Percentiles rank a stretch among this genome's conserved stretches.
Evolutionary conservation across 2,888 invertebrate species (phyloP).

Genomic region (Linnaemya tessellans): DNA sequence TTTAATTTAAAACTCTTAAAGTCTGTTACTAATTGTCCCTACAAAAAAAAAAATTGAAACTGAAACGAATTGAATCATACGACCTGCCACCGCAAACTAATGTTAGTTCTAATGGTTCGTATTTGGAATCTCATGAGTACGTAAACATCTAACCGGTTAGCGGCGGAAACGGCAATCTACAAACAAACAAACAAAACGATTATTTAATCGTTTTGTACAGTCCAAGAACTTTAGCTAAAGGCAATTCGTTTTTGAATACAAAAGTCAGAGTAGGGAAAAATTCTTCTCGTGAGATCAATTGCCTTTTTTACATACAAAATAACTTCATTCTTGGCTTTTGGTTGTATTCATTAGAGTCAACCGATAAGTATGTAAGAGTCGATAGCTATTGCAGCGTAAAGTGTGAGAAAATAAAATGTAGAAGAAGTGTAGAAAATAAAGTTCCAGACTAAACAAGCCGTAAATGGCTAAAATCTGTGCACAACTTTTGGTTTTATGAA

Average conservation of each 20-base stretch:
- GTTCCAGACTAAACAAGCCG: too few relatives aligned
- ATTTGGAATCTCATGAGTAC: conserved; percentile 44
- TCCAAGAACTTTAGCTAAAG: neutral
- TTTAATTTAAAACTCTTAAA: conserved; percentile 13
- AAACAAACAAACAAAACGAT: conserved; percentile 17
- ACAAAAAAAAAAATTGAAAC: conserved; percentile 33
- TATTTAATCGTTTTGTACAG: conserved; percentile 19
- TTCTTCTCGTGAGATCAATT: too few relatives aligned
- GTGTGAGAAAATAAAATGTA: too few relatives aligned
- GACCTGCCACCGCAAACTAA: conserved; percentile 64
- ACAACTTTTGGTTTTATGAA: too few relatives aligned
- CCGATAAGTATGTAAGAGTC: too few relatives aligned
- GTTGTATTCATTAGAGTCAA: too few relatives aligned
- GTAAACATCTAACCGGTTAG: conserved; percentile 45
- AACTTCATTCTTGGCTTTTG: too few relatives aligned
- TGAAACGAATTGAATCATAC: conserved; percentile 65
- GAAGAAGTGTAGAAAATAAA: too few relatives aligned
- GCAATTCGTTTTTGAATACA: neutral
- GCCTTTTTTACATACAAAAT: too few relatives aligned
- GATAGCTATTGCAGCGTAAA: too few relatives aligned
- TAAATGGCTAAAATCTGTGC: too few relatives aligned
- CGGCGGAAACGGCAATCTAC: conserved; percentile 9
- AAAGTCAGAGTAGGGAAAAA: too few relatives aligned
- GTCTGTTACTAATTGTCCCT: conserved; percentile 14
- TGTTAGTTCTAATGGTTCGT: conserved; percentile 39